Base-by-base conservation (phyloP, 2,797 vertebrate genomes). In the Anguilla obscura region DNA sequence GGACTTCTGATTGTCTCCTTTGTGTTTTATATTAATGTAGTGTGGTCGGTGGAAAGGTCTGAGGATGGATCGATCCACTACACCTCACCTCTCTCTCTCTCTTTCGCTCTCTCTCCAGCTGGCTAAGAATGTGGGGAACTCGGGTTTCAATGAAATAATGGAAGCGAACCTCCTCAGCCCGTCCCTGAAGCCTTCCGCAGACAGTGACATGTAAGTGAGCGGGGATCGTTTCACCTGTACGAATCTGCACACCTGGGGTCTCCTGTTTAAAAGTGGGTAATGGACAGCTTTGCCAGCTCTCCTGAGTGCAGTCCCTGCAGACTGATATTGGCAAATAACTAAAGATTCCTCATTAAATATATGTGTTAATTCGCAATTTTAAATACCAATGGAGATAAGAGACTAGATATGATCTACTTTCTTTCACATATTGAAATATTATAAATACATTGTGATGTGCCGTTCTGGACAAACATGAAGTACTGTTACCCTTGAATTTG, bases 51-150 rank as follows among this genome's bases (percentile, higher is more conserved):
- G 36, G 36, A 40, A 40, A 40, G 36, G 36, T 40, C 36, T 40
- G 36, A 40, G 36, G 36, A 40, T 40, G 36, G 36, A 40, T 40
- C 1, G 36, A 40, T 40, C 36, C 36, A 40, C 36, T 40, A 40
- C 36, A 0, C 36, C 36, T 40, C 58, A 33, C 27, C 85, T 27
- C 83, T 30, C 60, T 52, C 74, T 18, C 40, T 60, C 79, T 48
- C 14, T 66, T 40, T 69, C 45, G 86, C 33, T 69, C 9, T 84
- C 5, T 90, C 90, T 91, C 84, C 89, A 96, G 95, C 88, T 92
- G 92, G 97, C 93, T 0, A 96, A 94, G 87, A 97, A 97, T 66
- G 95, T 98, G 14, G 96, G 97, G 7, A 97, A 97, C 90, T 94
- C 94, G 27, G 95, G 94, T 85, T 98, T 97, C 93, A 98, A 97